Evolutionary conservation across 2,797 vertebrate genomes (phyloP).

Genomic region (Smutsia temminckii): DNA sequence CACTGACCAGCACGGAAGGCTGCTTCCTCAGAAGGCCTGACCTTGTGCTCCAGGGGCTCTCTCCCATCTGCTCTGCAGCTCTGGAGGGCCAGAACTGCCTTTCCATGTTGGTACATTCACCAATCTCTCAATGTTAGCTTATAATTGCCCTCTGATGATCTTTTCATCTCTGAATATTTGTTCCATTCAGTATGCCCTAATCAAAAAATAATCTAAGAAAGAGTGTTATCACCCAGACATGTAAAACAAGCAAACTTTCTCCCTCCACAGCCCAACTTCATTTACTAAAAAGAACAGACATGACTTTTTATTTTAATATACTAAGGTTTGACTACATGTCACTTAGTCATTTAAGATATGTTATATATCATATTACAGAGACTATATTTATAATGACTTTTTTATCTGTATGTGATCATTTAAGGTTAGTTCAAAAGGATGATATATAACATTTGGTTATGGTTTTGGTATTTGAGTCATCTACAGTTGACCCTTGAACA

Average conservation of each 20-base stretch:
- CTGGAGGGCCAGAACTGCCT: not conserved
- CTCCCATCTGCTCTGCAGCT: not conserved
- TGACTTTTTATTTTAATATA: slow-evolving; percentile 60
- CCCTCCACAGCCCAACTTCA: slow-evolving; percentile 71
- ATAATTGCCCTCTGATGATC: not conserved
- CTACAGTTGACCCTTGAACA: too few relatives aligned
- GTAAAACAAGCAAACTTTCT: slow-evolving; percentile 55
- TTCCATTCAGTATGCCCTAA: not conserved
- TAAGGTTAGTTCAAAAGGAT: slow-evolving; percentile 34
- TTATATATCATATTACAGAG: not conserved
- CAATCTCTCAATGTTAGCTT: not conserved
- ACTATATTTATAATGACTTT: slow-evolving; percentile 21
- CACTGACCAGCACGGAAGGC: not conserved
- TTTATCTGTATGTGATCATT: slow-evolving; percentile 27
- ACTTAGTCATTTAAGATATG: slow-evolving; percentile 47
- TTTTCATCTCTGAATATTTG: not conserved
- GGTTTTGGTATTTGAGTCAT: not conserved
- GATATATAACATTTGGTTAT: slow-evolving; percentile 15
- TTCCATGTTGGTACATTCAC: not conserved
- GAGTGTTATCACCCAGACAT: slow-evolving; percentile 45
- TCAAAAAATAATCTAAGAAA: slow-evolving; percentile 69
- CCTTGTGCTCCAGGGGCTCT: not conserved
- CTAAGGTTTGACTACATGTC: slow-evolving; percentile 63
- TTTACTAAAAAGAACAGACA: slow-evolving; percentile 70
- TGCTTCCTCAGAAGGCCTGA: fast-evolving